phyloP scores from a whole-genome alignment of 2,113 vertebrate genomes.

The Grammomys surdaster region DNA sequence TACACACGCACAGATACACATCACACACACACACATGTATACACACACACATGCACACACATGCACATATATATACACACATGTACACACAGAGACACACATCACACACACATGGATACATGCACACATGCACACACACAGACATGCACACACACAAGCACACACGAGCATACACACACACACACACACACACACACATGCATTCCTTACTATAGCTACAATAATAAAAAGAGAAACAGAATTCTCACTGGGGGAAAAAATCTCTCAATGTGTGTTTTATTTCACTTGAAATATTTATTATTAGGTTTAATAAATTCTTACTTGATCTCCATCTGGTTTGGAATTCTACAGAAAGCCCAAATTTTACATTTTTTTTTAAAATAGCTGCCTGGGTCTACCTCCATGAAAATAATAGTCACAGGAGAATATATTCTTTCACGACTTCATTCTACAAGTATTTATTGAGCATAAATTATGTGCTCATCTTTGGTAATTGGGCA shows the following conservation, averaged over 20 bases:
- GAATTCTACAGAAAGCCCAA: constrained; percentile 19
- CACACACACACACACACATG: neutral
- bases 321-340: constrained; percentile 38
- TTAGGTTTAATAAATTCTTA: constrained; percentile 56
- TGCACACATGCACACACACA: neutral
- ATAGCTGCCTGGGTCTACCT: neutral
- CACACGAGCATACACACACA: neutral
- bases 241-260: neutral
- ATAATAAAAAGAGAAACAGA: constrained; percentile 15
- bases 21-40: neutral
- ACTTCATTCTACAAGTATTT: constrained; percentile 5
- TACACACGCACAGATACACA: neutral
- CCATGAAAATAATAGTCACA: neutral
- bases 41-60: neutral
- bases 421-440: constrained; percentile 21
- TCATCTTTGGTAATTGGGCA: constrained; percentile 30
- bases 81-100: neutral
- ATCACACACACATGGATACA: neutral
- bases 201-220: neutral
- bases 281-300: constrained; percentile 46
- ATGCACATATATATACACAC: neutral
- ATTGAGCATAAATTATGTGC: constrained; percentile 31
- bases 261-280: neutral
- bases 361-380: constrained; percentile 20
- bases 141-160: neutral